Evolutionary conservation across 2,888 invertebrate species (phyloP).

Genomic region (Ophioninae sp.): DNA sequence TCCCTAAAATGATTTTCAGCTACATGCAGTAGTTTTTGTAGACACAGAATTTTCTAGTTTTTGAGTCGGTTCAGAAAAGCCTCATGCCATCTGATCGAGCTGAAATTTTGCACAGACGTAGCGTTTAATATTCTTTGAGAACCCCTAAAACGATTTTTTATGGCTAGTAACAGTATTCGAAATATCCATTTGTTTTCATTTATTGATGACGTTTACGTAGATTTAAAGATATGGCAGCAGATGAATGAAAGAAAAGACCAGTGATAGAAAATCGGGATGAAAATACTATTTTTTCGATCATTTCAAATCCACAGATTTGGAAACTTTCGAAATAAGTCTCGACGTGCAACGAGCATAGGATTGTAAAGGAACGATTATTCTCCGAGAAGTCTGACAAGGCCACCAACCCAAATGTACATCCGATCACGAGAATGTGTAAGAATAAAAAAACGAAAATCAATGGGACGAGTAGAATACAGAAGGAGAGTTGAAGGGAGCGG

Average conservation of each 20-base stretch:
- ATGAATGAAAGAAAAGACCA: not conserved
- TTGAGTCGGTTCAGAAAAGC: too few species aligned
- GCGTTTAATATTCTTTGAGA: not conserved
- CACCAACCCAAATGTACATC: not conserved
- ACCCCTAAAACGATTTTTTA: not conserved
- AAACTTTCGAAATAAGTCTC: not conserved
- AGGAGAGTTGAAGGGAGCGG: not conserved
- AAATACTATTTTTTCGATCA: not conserved
- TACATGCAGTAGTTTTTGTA: too few species aligned
- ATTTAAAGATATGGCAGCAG: not conserved
- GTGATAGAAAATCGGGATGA: not conserved
- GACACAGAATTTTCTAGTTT: too few species aligned
- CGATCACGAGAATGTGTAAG: not conserved
- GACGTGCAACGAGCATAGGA: conserved; percentile 28
- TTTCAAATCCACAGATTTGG: not conserved
- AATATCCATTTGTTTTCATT: not conserved
- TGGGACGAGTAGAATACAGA: not conserved
- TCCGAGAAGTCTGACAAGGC: conserved; percentile 12
- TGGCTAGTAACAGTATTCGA: not conserved
- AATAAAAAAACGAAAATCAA: not conserved
- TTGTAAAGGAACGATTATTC: conserved; percentile 31
- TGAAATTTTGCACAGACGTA: too few species aligned
- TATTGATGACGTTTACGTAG: not conserved
- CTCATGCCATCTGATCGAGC: too few species aligned
- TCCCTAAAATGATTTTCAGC: too few species aligned